Base-by-base conservation (phyloP, 2,113 vertebrate genomes). In the Thryonomys swinderianus region DNA sequence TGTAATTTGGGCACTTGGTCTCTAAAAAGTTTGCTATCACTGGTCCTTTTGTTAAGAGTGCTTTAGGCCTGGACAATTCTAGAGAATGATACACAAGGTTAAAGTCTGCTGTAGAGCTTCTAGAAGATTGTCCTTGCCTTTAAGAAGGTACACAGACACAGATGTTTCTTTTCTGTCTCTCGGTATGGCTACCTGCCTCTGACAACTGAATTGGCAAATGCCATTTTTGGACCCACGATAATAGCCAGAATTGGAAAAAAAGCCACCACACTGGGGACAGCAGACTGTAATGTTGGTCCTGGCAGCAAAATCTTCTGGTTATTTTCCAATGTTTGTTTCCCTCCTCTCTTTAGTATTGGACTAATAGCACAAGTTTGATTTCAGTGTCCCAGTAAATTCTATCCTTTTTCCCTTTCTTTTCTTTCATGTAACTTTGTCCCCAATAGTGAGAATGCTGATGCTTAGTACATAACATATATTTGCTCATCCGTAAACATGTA, bases 161-260 rank as follows among this genome's bases (percentile, higher is more conserved):
- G 32, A 32, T 42, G 13, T 42, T n/a, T n/a, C 40, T 92, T 85
- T 66, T 92, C 42, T 66, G 57, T 81, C 40, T 80, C 40, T 61
- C 67, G 30, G 10, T 30, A 42, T 93, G 59, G 12, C n/a, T 86
- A 9, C 23, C 18, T 85, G 11, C 42, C 34, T 78, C 82, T 96
- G 25, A 69, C 76, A 53, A 62, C 25, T 69, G n/a, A 57, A n/a
- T n/a, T n/a, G n/a, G n/a, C 57, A 61, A 34, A 61, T 78, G 25
- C 25, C 16, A 23, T 89, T 82, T 45, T 82, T 69, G 67, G 45
- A 37, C 80, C 37, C 37, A 13, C 67, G 9, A 81, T 51, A 81
- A 17, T 57, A 79, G 57, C 64, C 27, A 62, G 12, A 18, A 21
- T 73, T 89, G 92, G 71, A 85, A 92, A 90, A 85, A 64, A 94